Conservation (phyloP, 2,113 vertebrate genomes). For the Conger conger region DNA sequence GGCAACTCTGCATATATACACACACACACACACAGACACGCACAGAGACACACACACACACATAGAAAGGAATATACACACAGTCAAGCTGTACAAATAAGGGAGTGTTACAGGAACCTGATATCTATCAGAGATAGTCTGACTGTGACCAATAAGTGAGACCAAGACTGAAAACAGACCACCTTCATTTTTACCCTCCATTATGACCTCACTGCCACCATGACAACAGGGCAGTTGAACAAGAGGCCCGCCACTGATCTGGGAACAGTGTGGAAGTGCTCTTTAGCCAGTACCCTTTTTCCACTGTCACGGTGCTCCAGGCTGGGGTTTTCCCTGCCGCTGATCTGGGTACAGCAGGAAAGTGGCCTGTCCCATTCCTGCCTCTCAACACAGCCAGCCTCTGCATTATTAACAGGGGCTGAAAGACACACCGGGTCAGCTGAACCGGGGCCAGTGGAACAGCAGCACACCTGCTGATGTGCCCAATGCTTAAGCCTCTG, state of each 20-base stretch:
- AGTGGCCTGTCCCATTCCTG: conserved; percentile 4
- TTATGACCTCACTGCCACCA: conserved; percentile 26
- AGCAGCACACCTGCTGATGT: conserved; percentile 22
- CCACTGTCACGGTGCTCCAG: background rate
- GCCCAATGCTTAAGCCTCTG: conserved; percentile 14
- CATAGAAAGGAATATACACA: background rate
- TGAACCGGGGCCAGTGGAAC: conserved; percentile 38
- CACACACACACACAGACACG: background rate
- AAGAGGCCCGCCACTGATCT: background rate
- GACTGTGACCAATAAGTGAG: background rate
- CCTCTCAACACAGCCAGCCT: background rate
- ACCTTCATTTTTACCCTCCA: background rate
- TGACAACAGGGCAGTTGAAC: conserved; percentile 12
- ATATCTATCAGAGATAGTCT: background rate
- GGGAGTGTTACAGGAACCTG: background rate
- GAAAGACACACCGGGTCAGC: conserved; percentile 32
- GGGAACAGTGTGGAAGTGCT: background rate
- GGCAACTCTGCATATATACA: background rate
- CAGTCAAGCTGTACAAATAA: background rate
- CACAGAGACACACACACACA: conserved; percentile 20
- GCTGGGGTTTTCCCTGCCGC: background rate
- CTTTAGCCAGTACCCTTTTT: background rate
- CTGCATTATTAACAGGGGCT: background rate
- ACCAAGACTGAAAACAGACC: background rate
- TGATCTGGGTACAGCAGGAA: background rate